These are phyloP conservation scores for Lagodon rhomboides DNA, from an alignment of 2,797 vertebrate species.

Conservation along the genomic window DNA sequence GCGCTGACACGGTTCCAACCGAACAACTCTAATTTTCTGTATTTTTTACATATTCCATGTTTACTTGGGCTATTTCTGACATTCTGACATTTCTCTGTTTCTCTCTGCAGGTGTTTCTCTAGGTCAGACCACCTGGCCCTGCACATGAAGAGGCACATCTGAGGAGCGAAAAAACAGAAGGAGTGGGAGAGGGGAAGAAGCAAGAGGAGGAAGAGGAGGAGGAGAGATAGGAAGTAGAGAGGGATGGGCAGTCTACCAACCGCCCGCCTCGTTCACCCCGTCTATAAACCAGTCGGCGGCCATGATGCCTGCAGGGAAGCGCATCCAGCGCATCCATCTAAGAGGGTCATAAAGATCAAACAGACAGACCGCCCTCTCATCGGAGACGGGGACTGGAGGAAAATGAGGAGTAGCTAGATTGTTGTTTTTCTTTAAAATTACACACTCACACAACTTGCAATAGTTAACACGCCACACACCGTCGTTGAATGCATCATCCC, in stretches of 20 bases:
- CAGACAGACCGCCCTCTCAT: conserved; percentile 9
- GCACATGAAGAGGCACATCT: conserved; percentile 99
- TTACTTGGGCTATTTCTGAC: conserved; percentile 9
- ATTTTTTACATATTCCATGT: background rate
- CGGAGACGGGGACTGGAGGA: conserved; percentile 62
- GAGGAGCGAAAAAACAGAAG: conserved; percentile 68
- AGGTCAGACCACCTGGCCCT: conserved; percentile 99
- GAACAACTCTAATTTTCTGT: background rate
- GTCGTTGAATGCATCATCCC: conserved; percentile 81
- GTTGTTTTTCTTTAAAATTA: conserved; percentile 85
- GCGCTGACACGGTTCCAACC: background rate
- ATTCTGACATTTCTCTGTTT: background rate
- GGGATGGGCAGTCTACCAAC: conserved; percentile 73
- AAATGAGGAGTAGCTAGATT: conserved; percentile 79
- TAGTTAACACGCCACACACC: conserved; percentile 59
- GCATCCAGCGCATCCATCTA: conserved; percentile 52
- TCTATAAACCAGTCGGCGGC: conserved; percentile 60
- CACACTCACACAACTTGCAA: conserved; percentile 67
- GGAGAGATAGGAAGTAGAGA: conserved; percentile 60
- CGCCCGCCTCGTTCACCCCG: conserved; percentile 71
- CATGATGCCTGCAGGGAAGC: conserved; percentile 42
- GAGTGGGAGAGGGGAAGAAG: conserved; percentile 42
- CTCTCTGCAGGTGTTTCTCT: conserved; percentile 93
- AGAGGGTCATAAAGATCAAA: conserved; percentile 42
- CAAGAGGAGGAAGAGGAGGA: conserved; percentile 43